phyloP scores from a whole-genome alignment of 2,888 invertebrate species.

The Pheosia tremula region DNA sequence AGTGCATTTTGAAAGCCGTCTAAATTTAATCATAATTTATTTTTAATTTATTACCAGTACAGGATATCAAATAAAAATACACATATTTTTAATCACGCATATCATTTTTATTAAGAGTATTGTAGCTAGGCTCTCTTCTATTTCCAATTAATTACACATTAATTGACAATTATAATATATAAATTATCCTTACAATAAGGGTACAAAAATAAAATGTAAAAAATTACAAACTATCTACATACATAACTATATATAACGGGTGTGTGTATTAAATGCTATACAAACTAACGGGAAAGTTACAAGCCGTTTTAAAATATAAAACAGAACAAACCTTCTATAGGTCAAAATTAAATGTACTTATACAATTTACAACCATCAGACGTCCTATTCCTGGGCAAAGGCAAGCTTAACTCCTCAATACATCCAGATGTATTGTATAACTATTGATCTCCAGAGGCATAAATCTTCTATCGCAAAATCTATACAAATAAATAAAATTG shows the following conservation, averaged over 20 bases:
- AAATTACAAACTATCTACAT: slow-evolving; percentile 62
- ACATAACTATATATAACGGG: slow-evolving; percentile 33
- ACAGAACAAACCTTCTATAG: too few species aligned
- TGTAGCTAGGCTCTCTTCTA: slow-evolving; percentile 71
- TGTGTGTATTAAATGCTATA: slow-evolving; percentile 13
- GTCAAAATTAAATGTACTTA: too few species aligned
- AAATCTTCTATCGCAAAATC: too few species aligned
- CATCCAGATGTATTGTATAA: too few species aligned
- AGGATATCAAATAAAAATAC: slow-evolving; percentile 15
- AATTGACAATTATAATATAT: slow-evolving; percentile 74
- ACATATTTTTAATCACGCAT: slow-evolving; percentile 63
- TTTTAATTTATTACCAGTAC: too few species aligned
- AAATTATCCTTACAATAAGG: slow-evolving; percentile 68
- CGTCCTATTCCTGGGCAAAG: too few species aligned
- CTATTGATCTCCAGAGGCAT: too few species aligned
- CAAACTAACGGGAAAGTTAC: slow-evolving; percentile 18
- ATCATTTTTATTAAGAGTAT: slow-evolving; percentile 72
- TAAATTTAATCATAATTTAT: too few species aligned
- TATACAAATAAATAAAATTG: too few species aligned
- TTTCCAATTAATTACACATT: slow-evolving; percentile 71
- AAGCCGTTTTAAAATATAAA: neutral
- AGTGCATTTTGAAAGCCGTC: too few species aligned
- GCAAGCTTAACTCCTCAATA: too few species aligned
- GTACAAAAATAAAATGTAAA: slow-evolving; percentile 80
- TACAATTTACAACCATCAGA: too few species aligned